Percentiles rank a stretch among this genome's conserved stretches.
These are phyloP conservation scores for Bos javanicus DNA, from an alignment of 2,113 vertebrate species.

Conservation along the genomic window DNA sequence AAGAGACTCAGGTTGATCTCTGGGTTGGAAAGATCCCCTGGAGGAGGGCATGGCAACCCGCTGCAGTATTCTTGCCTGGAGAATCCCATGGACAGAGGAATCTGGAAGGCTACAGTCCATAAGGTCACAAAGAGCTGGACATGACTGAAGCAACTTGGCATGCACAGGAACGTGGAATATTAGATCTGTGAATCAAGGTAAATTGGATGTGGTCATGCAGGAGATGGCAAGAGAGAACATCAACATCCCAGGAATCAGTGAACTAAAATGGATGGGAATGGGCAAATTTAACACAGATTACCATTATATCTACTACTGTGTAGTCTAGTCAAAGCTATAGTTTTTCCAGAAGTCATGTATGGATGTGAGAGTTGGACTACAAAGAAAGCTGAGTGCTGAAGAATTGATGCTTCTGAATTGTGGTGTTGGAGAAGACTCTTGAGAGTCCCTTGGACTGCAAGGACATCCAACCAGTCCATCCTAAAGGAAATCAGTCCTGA, in stretches of 20 bases:
- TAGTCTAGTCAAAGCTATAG: not conserved
- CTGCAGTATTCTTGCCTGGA: not conserved
- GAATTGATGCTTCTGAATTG: not conserved
- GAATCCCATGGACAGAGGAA: not conserved
- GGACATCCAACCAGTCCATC: not conserved
- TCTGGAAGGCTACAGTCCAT: not conserved
- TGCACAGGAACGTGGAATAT: not conserved
- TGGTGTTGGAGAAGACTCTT: not conserved
- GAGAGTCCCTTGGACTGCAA: not conserved
- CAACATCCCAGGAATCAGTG: not conserved
- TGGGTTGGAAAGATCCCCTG: not conserved
- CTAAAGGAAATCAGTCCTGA: not conserved
- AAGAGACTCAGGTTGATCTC: not conserved
- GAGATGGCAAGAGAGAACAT: not conserved
- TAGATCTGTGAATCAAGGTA: not conserved
- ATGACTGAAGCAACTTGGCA: not conserved
- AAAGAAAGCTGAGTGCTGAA: not conserved
- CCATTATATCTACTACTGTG: not conserved
- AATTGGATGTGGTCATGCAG: not conserved
- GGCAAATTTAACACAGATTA: not conserved
- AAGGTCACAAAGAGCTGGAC: not conserved
- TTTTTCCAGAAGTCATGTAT: not conserved
- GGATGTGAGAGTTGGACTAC: not conserved
- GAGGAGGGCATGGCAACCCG: not conserved
- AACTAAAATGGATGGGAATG: not conserved